Base-by-base conservation (phyloP, 2,797 vertebrate genomes). In the Leucoraja ocellata region DNA sequence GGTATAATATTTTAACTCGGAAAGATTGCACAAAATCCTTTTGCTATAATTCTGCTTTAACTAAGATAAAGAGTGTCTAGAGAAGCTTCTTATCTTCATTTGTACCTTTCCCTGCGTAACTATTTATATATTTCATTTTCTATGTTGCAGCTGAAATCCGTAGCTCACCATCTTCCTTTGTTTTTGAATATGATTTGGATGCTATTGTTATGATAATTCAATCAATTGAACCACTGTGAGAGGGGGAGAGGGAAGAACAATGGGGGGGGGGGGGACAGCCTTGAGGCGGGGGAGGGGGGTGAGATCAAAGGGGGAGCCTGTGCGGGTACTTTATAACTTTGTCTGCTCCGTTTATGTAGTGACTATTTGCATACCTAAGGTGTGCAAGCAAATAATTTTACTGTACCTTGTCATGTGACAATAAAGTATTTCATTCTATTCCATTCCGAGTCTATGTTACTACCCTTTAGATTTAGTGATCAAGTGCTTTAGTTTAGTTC, bases 1-100 rank as follows among this genome's bases (percentile, higher is more conserved):
- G 97, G 98, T 97, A 96, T 95, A 88, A 63, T 83, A 91, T 23
- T 93, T 54, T 36, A 80, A 78, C 32, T 23, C 78, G 28, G 6
- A 74, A 93, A 32, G 58, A 76, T 78, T 32, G 83, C 18, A 68
- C 73, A 9, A 7, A 13, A 25, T 2, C 21, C 16, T 25, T 18
- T 13, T 74, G 71, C 10, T 39, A 1, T 92, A 91, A 71, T 73
- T 73, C 28, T 25, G 18, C 9, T 73, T 71, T 46, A 39, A 39
- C 39, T 39, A 54, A 76, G 36, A 21, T n/a, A 58, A 92, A 46
- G 46, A 63, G 21, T 4, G 8, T 88, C 25, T 14, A 46, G 18
- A 11, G 11, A 76, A 28, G 2, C 21, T 46, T 28, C 9, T 74
- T 36, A 28, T 6, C 73, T 28, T 92, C 14, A 76, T 28, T 76